Conservation (phyloP, 2,113 vertebrate genomes). For the Colossoma macropomum region DNA sequence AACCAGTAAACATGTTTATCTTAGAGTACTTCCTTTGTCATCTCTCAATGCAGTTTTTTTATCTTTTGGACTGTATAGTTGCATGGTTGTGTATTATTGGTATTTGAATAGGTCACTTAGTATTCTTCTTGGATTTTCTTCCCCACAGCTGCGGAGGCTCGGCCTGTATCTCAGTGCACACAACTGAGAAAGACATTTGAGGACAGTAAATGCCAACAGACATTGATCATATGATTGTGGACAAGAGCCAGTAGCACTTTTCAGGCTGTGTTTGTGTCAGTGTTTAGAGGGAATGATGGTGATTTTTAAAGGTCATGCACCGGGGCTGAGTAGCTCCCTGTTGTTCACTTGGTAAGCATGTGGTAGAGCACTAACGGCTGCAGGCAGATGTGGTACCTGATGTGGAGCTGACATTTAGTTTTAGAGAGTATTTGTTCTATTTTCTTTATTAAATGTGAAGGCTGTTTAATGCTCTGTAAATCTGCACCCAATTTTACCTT, state of each 20-base stretch:
- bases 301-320: constrained; percentile 2
- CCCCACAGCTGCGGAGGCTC: neutral
- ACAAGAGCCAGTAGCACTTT: constrained; percentile 18
- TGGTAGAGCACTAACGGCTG: neutral
- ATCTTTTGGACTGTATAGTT: neutral
- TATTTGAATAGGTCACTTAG: constrained; percentile 33
- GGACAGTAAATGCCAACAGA: constrained; percentile 32
- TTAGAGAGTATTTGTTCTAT: neutral
- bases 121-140: constrained; percentile 1
- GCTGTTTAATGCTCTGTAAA: neutral
- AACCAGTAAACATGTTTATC: neutral
- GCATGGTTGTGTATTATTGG: neutral
- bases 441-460: constrained; percentile 34
- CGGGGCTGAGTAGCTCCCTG: neutral
- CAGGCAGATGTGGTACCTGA: neutral
- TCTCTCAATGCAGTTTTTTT: neutral
- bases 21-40: neutral
- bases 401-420: neutral
- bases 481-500: neutral
- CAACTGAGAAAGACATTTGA: constrained; percentile 34
- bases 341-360: constrained; percentile 10
- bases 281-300: neutral
- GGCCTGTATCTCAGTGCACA: neutral
- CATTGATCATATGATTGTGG: constrained; percentile 31
- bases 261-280: constrained; percentile 28